Conservation (phyloP, 1,140 invertebrate species). For the Plodia interpunctella region DNA sequence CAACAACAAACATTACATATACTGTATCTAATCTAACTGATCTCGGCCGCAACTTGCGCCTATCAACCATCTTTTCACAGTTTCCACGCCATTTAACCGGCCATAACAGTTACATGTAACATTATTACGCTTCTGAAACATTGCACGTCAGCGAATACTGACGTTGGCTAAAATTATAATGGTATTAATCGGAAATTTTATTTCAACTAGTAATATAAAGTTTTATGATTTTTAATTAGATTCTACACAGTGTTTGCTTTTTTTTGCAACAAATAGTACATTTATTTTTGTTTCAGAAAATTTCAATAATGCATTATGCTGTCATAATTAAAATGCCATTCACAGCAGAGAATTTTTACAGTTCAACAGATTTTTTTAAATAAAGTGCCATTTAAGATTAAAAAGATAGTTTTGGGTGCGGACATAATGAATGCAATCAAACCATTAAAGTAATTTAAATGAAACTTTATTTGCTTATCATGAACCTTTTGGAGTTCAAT, state of each 20-base stretch:
- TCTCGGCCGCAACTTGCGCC: constrained; percentile 25
- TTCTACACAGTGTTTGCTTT: no score
- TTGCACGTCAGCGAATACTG: not conserved
- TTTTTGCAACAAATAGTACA: no score
- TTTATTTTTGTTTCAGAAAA: no score
- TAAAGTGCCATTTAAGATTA: not conserved
- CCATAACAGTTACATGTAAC: constrained; percentile 32
- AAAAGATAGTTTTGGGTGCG: not conserved
- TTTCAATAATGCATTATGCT: no score
- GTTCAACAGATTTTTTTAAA: no score
- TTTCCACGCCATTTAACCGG: constrained; percentile 52
- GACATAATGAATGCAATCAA: constrained; percentile 2
- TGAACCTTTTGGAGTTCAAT: constrained; percentile 3
- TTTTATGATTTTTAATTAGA: no score
- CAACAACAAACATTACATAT: constrained; percentile 49
- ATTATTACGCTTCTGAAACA: constrained; percentile 18
- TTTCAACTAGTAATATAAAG: no score
- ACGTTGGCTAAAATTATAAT: not conserved
- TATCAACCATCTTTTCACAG: constrained; percentile 45
- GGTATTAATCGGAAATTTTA: no score
- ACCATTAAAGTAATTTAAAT: constrained; percentile 3
- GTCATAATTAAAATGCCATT: no score
- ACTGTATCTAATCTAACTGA: constrained; percentile 30
- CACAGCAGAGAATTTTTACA: no score
- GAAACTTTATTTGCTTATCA: constrained; percentile 3